Evolutionary conservation across 2,113 vertebrate species (phyloP), one percentile per base, ranked within the genome.

Genomic region (Charadrius vociferus): DNA sequence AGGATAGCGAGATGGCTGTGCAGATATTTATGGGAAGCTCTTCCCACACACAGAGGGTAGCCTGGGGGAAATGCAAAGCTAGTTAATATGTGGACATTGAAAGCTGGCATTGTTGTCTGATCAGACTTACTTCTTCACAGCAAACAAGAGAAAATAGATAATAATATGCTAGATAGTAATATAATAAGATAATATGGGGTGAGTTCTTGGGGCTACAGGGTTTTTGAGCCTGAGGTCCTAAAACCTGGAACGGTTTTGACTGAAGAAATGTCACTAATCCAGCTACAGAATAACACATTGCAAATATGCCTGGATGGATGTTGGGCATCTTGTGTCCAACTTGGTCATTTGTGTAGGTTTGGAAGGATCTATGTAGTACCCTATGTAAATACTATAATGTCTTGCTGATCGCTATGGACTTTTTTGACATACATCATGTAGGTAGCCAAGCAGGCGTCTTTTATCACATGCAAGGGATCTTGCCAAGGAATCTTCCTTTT

Each of bases 21-120:
- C 29, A 56, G 72, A 50, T 86, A 86, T 78, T 97, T 91, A 66
- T 82, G 93, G 66, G 84, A 91, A 93, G 30, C 27, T 93, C 78
- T 65, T 94, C 84, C 89, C 87, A 94, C 77, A 63, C n/a, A 18
- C 1, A 0, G 53, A 74, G 29, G 36, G 59, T 19, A 92, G 50
- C 75, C 36, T 78, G 59, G 45, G 79, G 96, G 67, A 93, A 93
- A 80, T 27, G 55, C 59, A 88, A 90, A 85, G 13, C 5, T 65
- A 7, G 11, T 55, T 88, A 77, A 81, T 30, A 26, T 9, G 41
- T 23, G 49, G 79, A 59, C 47, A 45, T 19, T 15, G n/a, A 83
- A 88, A 94, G 68, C 22, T 83, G 67, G 63, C 41, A 39, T 27
- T 39, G 36, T 26, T 30, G 23, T 68, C 68, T 65, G 56, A 66